Base-by-base conservation (phyloP, 1,140 invertebrate genomes). In the Leptestheria dahalacensis region DNA sequence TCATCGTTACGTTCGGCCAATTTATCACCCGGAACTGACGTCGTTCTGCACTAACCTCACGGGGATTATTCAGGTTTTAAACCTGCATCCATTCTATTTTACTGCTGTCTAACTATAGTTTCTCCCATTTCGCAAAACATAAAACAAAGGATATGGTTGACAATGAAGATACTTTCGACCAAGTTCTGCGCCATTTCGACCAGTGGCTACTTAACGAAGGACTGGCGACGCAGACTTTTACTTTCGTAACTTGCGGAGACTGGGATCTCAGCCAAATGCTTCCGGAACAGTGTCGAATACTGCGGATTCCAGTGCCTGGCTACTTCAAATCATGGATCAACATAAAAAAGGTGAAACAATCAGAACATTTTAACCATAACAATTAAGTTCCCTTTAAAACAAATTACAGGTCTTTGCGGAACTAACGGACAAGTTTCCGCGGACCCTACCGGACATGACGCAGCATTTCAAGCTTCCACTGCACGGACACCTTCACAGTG, bases 191-290 rank as follows among this genome's bases (percentile, higher is more conserved):
- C 69, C 68, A 63, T 28, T 76, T 76, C 65, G 62, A 75, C 48
- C 47, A 65, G n/a, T 78, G 76, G 75, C 68, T 75, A 67, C 25
- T 64, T 15, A 60, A 68, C n/a, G 69, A 76, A 58, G 60, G 65
- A 11, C 56, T 73, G 23, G 59, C 69, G n/a, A 62, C 70, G 3
- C 56, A 66, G 10, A 70, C 66, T n/a, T 72, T 68, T 61, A 64
- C 70, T 26, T 81, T 81, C 69, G 72, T 82, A 2, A 81, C 79
- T 0, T 81, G 75, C 66, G 81, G 81, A 15, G 78, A 82, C 68
- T 82, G 80, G 80, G 81, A 83, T 67, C 68, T 83, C 10, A 74
- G 73, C 62, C 70, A 69, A 0, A 80, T 82, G 79, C 63, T 83
- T 15, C 78, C 77, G 11, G 63, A 63, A 0, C 79, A 83, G 63